A percentile compares a stretch with the other conserved stretches of the same genome.
Evolutionary conservation across 2,797 vertebrate genomes (phyloP).

Genomic region (Sebastes matsubarae): DNA sequence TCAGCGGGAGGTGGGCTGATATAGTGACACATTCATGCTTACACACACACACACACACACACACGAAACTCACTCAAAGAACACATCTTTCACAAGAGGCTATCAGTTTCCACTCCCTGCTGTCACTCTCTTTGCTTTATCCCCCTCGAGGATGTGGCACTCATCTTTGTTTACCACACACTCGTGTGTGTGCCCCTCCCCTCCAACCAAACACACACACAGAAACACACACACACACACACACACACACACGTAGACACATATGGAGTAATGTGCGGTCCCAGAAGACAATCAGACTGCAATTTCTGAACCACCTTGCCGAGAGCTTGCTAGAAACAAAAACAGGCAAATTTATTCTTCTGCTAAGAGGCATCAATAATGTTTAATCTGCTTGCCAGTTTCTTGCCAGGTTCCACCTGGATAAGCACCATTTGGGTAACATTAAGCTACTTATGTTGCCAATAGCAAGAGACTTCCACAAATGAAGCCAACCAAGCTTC

Average conservation of each 20-base stretch:
- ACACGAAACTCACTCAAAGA: not conserved
- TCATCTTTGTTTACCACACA: slow-evolving; percentile 62
- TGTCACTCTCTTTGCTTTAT: slow-evolving; percentile 50
- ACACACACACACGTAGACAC: slow-evolving; percentile 2
- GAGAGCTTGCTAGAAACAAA: slow-evolving; percentile 33
- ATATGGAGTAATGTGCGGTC: not conserved
- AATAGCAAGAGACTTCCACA: slow-evolving; percentile 16
- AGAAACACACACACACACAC: not conserved
- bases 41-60: slow-evolving; percentile 5
- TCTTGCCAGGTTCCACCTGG: slow-evolving; percentile 53
- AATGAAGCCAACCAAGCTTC: slow-evolving; percentile 39
- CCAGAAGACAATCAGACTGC: slow-evolving; percentile 32
- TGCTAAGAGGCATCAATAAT: slow-evolving; percentile 50
- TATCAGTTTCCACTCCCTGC: slow-evolving; percentile 41
- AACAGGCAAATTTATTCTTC: slow-evolving; percentile 45
- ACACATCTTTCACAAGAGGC: slow-evolving; percentile 29
- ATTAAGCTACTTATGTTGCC: slow-evolving; percentile 43
- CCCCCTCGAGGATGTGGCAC: slow-evolving; percentile 48
- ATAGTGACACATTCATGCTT: not conserved
- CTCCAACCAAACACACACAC: not conserved
- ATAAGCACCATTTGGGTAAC: slow-evolving; percentile 48
- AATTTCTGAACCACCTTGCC: slow-evolving; percentile 40
- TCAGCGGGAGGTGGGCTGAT: slow-evolving; percentile 26
- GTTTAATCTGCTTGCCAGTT: slow-evolving; percentile 45
- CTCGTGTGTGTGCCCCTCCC: not conserved